Evolutionary conservation across 2,797 vertebrate genomes (phyloP).

Genomic region (Sebastes jordani): DNA sequence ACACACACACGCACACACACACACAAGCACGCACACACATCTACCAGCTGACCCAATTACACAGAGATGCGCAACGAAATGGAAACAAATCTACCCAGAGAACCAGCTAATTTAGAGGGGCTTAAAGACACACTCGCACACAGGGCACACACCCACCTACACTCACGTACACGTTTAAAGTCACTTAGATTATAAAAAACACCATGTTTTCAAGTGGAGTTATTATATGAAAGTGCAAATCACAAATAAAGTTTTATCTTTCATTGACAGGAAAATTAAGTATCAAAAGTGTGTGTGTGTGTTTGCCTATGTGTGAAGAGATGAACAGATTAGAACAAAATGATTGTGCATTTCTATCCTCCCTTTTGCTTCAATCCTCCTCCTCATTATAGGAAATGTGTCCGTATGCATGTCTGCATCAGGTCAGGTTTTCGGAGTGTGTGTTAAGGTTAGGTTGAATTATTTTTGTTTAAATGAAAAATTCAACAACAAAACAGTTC

Average conservation of each 20-base stretch:
- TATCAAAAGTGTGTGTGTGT: neutral
- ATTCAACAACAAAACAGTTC: neutral
- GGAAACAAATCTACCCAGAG: conserved; percentile 79
- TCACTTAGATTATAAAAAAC: conserved; percentile 1
- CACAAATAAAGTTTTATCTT: neutral
- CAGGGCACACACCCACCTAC: conserved; percentile 11
- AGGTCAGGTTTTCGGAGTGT: neutral
- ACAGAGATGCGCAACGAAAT: conserved; percentile 79
- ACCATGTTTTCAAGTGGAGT: neutral
- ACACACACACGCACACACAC: neutral
- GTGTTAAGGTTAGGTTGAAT: neutral
- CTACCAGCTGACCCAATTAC: conserved; percentile 80
- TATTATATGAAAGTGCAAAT: conserved; percentile 1
- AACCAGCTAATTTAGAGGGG: conserved; percentile 77
- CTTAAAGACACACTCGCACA: conserved; percentile 58
- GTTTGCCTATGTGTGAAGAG: neutral
- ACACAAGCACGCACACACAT: conserved; percentile 26
- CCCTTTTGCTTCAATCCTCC: neutral
- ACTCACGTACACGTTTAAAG: neutral
- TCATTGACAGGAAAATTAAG: neutral
- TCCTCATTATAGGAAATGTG: neutral
- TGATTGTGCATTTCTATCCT: neutral
- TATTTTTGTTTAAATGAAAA: neutral
- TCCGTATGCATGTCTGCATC: neutral
- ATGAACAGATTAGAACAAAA: neutral